phyloP scores from a whole-genome alignment of 2,888 invertebrate genomes.

The Laothoe populi region DNA sequence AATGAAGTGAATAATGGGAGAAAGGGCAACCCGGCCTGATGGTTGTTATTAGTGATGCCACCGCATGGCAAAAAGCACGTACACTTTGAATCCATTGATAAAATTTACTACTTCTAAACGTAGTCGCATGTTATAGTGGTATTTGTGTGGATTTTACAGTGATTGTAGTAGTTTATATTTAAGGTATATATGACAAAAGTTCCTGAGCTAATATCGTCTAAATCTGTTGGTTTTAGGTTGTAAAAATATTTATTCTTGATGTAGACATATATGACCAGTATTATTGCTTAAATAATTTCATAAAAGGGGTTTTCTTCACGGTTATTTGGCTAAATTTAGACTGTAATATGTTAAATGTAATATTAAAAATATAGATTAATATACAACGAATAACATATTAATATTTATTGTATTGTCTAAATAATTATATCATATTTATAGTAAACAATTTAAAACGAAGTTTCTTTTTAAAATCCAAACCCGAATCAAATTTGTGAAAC shows the following conservation, averaged over 20 bases:
- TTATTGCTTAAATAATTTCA: not conserved
- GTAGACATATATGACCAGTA: conserved; percentile 5
- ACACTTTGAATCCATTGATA: conserved; percentile 75
- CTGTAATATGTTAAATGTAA: not conserved
- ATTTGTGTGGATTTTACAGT: not conserved
- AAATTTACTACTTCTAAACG: conserved; percentile 72
- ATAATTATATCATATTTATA: not conserved
- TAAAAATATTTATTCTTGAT: not conserved
- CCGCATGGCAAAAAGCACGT: conserved; percentile 76
- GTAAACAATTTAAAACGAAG: not conserved
- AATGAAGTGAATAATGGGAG: conserved; percentile 47
- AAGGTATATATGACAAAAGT: not conserved
- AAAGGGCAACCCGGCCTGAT: conserved; percentile 65
- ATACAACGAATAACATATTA: conserved; percentile 19
- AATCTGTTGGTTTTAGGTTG: not conserved
- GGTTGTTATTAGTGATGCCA: conserved; percentile 75
- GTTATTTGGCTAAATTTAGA: no score
- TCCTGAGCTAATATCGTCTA: conserved; percentile 9
- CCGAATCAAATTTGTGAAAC: not conserved
- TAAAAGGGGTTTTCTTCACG: no score
- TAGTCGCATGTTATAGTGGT: not conserved
- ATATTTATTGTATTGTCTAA: not conserved
- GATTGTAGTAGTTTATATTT: not conserved
- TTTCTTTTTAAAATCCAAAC: not conserved
- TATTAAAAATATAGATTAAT: not conserved